Evolutionary conservation across 2,797 vertebrate genomes (phyloP).

Genomic region (Dipus sagitta): DNA sequence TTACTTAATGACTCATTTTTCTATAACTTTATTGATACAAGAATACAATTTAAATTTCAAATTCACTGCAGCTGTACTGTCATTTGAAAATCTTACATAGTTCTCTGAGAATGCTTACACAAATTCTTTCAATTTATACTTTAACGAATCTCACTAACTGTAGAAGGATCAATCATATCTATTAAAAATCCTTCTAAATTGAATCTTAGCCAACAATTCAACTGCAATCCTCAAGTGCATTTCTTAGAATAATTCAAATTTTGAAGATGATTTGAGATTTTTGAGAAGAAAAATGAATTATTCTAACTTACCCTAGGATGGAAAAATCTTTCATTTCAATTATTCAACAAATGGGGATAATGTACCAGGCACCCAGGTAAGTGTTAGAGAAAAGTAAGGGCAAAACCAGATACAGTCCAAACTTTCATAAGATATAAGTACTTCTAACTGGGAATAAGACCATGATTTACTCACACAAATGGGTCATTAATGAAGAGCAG

Average conservation of each 20-base stretch:
- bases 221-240: conserved; percentile 39
- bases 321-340: conserved; percentile 10
- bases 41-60: conserved; percentile 86
- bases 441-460: background rate
- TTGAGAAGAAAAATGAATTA: conserved; percentile 41
- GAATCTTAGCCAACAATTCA: conserved; percentile 47
- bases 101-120: conserved; percentile 79
- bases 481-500: background rate
- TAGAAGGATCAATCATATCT: conserved; percentile 41
- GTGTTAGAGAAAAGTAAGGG: background rate
- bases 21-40: conserved; percentile 83
- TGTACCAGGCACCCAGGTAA: background rate
- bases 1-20: conserved; percentile 87
- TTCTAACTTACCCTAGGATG: background rate
- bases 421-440: background rate
- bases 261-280: conserved; percentile 27
- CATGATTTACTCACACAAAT: conserved; percentile 15
- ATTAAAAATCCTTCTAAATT: conserved; percentile 54
- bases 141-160: conserved; percentile 78
- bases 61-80: conserved; percentile 84
- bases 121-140: conserved; percentile 72
- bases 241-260: conserved; percentile 63
- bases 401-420: background rate
- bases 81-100: conserved; percentile 74
- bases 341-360: conserved; percentile 7